A percentile compares a stretch with the other conserved stretches of the same genome.
These are phyloP conservation scores for Mnemiopsis leidyi DNA, from an alignment of 37 sponge, comb jelly and placozoan genomes.

Conservation along the genomic window DNA sequence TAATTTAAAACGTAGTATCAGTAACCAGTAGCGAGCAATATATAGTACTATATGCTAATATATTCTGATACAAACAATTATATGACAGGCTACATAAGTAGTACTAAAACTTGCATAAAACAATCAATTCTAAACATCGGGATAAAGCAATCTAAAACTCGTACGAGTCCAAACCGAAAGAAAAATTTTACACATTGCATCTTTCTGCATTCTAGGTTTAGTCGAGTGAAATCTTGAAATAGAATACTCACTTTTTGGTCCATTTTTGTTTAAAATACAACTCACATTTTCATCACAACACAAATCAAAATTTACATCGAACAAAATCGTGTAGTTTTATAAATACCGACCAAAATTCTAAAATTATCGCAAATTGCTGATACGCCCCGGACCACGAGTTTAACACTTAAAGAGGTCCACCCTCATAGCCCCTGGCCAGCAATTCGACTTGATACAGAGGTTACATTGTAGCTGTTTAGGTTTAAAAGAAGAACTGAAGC, in stretches of 20 bases:
- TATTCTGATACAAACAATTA: background rate
- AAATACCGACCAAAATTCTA: too few relatives aligned
- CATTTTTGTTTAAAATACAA: background rate
- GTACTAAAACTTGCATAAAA: background rate
- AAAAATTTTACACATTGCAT: too few relatives aligned
- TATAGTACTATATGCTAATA: background rate
- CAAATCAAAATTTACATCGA: background rate
- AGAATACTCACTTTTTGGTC: background rate
- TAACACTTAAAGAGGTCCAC: too few relatives aligned
- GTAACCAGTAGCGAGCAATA: background rate
- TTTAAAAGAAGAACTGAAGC: too few relatives aligned
- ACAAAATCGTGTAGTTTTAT: background rate
- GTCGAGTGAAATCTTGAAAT: too few relatives aligned
- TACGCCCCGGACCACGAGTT: too few relatives aligned
- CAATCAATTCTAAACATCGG: background rate
- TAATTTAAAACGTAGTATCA: background rate
- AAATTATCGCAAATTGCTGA: too few relatives aligned
- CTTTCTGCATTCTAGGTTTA: too few relatives aligned
- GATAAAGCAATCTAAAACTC: background rate
- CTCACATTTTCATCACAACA: background rate
- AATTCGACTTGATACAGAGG: too few relatives aligned
- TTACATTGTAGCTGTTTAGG: too few relatives aligned
- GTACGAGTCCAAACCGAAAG: background rate
- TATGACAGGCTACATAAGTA: background rate
- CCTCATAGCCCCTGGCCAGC: too few relatives aligned